Evolutionary conservation across 2,888 invertebrate genomes (phyloP).

Genomic region (Pilophorus perplexus): DNA sequence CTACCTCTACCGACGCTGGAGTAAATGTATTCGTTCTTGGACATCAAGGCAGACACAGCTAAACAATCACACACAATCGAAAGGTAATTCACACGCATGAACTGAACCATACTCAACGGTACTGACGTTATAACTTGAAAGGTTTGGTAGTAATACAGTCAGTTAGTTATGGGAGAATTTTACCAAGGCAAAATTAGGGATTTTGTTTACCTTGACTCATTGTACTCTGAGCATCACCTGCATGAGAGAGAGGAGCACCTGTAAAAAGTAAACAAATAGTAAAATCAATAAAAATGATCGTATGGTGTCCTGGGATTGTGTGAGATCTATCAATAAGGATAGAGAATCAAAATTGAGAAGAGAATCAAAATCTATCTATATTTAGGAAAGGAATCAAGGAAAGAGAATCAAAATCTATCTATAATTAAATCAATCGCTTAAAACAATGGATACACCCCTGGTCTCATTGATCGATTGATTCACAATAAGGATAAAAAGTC

Average conservation of each 20-base stretch:
- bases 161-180: not conserved
- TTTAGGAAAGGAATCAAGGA: too few species aligned
- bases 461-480: too few species aligned
- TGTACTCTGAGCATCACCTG: constrained; percentile 5
- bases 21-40: constrained; percentile 34
- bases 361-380: not conserved
- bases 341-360: too few species aligned
- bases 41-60: constrained; percentile 14
- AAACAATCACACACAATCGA: not conserved
- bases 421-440: too few species aligned
- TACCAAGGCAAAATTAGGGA: not conserved
- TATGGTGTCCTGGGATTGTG: too few species aligned
- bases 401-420: too few species aligned
- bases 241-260: constrained; percentile 3
- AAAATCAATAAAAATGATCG: too few species aligned
- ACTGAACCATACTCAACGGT: not conserved
- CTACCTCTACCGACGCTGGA: constrained; percentile 23
- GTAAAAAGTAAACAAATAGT: not conserved
- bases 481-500: too few species aligned
- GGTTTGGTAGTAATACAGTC: too few species aligned
- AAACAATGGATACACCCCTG: too few species aligned
- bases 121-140: too few species aligned
- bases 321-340: too few species aligned
- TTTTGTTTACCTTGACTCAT: constrained; percentile 30
- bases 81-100: not conserved